phyloP scores from a whole-genome alignment of 2,113 vertebrate species.

The Trogon surrucura region DNA sequence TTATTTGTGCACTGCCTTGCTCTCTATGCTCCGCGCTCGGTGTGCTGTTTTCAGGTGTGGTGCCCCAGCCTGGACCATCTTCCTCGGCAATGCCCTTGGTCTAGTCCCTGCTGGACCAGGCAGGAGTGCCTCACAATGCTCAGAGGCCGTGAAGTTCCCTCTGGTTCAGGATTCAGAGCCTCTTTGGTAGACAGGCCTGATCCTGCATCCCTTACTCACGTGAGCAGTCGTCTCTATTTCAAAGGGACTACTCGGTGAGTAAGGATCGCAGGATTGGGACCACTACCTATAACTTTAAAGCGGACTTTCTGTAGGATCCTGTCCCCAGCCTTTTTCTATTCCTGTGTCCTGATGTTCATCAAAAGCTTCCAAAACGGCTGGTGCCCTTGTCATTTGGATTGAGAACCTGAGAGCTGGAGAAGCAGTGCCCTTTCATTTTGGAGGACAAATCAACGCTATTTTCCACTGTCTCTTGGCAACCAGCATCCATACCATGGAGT shows the following conservation, averaged over 20 bases:
- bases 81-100: background rate
- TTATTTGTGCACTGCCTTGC: background rate
- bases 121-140: accelerated
- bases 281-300: slow-evolving; percentile 48
- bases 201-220: slow-evolving; percentile 62
- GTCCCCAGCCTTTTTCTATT: background rate
- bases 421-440: background rate
- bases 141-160: background rate
- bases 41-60: background rate
- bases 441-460: background rate
- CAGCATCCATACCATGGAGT: background rate
- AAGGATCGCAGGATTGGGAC: slow-evolving; percentile 65
- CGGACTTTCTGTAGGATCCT: background rate
- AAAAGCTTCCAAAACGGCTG: background rate
- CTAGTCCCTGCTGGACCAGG: background rate
- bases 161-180: background rate
- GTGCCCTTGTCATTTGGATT: background rate
- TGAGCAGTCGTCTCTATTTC: slow-evolving; percentile 60
- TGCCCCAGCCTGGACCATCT: background rate
- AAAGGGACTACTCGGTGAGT: slow-evolving; percentile 65
- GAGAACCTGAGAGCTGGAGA: background rate
- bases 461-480: background rate
- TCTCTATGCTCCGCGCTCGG: background rate
- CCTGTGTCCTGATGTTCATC: background rate
- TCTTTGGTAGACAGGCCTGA: slow-evolving; percentile 56